Evolutionary conservation across 2,797 vertebrate genomes (phyloP).

Genomic region (Stomatorhinus walkeri): DNA sequence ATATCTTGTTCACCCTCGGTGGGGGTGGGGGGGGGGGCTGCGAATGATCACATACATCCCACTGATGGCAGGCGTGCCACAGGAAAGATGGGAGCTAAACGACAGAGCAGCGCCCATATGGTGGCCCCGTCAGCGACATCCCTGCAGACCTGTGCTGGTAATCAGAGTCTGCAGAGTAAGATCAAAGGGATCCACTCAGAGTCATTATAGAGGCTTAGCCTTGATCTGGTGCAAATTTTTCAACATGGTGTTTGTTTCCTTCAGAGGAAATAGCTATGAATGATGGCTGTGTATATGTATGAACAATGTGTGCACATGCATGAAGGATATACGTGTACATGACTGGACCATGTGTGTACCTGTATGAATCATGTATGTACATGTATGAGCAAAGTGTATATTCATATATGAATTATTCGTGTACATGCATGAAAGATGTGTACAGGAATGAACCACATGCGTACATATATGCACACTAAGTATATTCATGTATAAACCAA

Average conservation of each 20-base stretch:
- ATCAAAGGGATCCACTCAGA: constrained; percentile 7
- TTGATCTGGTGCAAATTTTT: constrained; percentile 7
- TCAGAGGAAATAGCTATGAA: not conserved
- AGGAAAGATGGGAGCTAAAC: not conserved
- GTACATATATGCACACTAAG: not conserved
- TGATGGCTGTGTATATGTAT: not conserved
- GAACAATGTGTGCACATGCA: not conserved
- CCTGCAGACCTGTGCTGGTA: not conserved
- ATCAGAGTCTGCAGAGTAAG: not conserved
- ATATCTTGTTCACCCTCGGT: not conserved
- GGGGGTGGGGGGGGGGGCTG: not conserved
- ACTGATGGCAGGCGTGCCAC: not conserved
- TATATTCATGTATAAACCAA: not conserved
- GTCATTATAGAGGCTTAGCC: not conserved
- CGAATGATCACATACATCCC: not conserved
- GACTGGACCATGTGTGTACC: not conserved
- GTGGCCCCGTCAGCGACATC: not conserved
- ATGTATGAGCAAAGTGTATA: not conserved
- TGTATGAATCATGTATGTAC: not conserved
- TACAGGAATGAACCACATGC: not conserved
- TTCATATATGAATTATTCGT: not conserved
- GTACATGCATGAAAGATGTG: not conserved
- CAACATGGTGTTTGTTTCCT: not conserved
- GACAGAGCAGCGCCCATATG: not conserved
- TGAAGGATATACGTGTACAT: not conserved